Percentiles rank a stretch among this genome's conserved stretches.
Evolutionary conservation across 2,113 vertebrate species (phyloP).

Genomic region (Geococcyx californianus): DNA sequence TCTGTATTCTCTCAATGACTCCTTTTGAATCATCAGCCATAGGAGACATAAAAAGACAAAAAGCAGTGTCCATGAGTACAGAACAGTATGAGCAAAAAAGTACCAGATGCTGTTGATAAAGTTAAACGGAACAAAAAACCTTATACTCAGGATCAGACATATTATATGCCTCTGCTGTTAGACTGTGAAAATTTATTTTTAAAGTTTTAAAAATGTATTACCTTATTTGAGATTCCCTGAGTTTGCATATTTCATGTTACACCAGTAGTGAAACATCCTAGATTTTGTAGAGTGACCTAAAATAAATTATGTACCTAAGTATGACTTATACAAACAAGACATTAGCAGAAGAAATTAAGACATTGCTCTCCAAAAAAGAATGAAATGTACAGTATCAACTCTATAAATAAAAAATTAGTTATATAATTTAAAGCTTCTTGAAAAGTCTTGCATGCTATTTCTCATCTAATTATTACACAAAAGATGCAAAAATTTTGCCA

Average conservation of each 20-base stretch:
- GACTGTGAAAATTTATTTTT: neutral
- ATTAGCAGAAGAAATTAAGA: neutral
- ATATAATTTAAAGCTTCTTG: neutral
- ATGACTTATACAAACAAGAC: neutral
- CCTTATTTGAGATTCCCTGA: neutral
- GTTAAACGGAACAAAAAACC: neutral
- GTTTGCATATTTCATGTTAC: neutral
- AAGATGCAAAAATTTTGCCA: neutral
- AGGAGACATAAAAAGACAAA: no score
- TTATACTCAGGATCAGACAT: neutral
- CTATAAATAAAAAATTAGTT: neutral
- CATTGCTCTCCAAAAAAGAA: neutral
- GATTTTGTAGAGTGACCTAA: neutral
- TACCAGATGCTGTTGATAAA: neutral
- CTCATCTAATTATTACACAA: neutral
- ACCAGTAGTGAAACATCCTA: neutral
- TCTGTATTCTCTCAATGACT: neutral
- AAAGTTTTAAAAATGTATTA: neutral
- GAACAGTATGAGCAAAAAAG: neutral
- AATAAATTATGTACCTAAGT: neutral
- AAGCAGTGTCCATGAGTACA: neutral
- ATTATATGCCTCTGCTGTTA: neutral
- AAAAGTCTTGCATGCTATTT: neutral
- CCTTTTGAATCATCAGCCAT: neutral
- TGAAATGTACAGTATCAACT: neutral